phyloP scores from a whole-genome alignment of 2,113 vertebrate genomes.

The Sporophila hypoxantha region DNA sequence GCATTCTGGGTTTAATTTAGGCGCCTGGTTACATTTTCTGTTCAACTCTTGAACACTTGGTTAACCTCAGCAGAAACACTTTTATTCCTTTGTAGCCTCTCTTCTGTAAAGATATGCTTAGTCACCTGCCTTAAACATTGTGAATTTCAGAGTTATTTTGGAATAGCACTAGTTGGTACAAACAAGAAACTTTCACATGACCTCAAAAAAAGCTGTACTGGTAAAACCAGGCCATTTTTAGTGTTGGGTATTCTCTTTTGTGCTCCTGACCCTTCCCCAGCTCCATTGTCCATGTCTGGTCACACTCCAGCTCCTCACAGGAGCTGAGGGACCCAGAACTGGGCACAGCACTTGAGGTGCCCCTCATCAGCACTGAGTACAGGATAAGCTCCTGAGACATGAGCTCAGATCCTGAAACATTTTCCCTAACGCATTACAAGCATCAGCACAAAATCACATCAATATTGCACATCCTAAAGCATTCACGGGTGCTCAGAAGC shows the following conservation, averaged over 20 bases:
- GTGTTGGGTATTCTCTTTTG: not conserved
- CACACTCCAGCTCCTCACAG: not conserved
- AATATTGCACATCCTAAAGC: not conserved
- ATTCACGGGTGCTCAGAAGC: accelerated
- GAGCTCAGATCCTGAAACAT: accelerated
- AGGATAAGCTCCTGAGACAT: accelerated
- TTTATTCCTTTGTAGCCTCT: not conserved
- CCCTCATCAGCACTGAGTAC: accelerated
- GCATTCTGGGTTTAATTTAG: not conserved
- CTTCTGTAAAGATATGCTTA: accelerated
- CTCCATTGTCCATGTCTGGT: accelerated
- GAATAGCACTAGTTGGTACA: not conserved
- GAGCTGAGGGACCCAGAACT: not conserved
- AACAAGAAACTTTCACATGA: not conserved
- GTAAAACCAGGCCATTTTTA: not conserved
- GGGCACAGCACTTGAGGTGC: not conserved
- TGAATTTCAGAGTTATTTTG: not conserved
- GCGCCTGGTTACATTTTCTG: not conserved
- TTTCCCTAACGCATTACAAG: no score
- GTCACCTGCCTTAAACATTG: not conserved
- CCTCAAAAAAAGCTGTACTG: not conserved
- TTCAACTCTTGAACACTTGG: not conserved
- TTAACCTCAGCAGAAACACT: not conserved
- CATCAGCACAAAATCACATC: accelerated
- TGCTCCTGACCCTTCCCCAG: not conserved